Conservation (phyloP, 2,113 vertebrate species). For the Ceratotherium simum region DNA sequence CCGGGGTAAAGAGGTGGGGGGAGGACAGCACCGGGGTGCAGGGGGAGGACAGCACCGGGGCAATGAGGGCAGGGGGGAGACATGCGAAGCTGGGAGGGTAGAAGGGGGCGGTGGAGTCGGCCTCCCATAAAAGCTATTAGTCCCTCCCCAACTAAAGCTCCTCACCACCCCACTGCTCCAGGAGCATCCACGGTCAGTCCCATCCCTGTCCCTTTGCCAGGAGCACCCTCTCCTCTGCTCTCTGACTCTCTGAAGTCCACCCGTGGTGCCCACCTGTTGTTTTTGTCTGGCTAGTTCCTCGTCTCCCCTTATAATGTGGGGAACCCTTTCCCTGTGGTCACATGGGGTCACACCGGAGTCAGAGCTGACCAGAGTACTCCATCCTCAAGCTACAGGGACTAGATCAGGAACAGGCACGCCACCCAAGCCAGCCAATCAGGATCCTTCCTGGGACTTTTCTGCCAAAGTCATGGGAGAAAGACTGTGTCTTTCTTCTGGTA, state of each 20-base stretch:
- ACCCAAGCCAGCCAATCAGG: not conserved
- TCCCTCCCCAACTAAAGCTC: not conserved
- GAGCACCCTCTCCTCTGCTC: not conserved
- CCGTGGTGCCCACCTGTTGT: not conserved
- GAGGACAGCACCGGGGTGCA: not conserved
- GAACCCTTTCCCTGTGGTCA: not conserved
- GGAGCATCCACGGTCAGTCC: accelerated
- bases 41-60: not conserved
- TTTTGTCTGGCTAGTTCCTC: not conserved
- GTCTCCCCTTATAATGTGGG: not conserved
- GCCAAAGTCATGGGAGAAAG: not conserved
- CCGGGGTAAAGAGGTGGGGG: no score
- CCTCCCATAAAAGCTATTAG: not conserved
- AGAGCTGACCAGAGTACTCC: not conserved
- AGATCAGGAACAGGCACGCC: not conserved
- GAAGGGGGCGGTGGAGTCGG: accelerated
- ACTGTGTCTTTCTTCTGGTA: not conserved
- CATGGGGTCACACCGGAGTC: not conserved
- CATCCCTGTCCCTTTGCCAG: not conserved
- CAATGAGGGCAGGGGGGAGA: not conserved
- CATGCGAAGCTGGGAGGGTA: no score
- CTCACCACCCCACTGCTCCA: not conserved
- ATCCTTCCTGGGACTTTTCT: not conserved
- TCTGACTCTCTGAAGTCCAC: not conserved
- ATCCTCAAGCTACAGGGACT: not conserved